These are phyloP conservation scores for Parnassius smintheus DNA, from an alignment of 2,888 invertebrate species.

Conservation along the genomic window DNA sequence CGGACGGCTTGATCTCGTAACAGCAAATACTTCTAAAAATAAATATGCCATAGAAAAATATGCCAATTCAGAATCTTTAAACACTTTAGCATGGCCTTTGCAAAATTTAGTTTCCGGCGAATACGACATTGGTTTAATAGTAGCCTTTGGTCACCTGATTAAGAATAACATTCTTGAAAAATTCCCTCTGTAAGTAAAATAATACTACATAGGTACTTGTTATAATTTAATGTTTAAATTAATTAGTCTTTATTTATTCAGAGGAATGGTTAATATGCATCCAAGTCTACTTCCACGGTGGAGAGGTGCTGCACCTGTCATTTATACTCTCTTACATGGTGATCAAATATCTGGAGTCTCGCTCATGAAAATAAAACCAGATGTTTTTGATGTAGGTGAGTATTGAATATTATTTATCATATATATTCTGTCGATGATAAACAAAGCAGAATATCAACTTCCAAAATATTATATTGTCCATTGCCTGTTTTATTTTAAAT, in stretches of 20 bases:
- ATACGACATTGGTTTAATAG: slow-evolving; percentile 94
- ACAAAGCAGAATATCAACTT: no score
- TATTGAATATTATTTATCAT: neutral
- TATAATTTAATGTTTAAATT: no score
- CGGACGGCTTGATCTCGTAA: slow-evolving; percentile 85
- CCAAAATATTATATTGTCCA: no score
- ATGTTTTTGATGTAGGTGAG: slow-evolving; percentile 89
- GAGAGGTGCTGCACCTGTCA: slow-evolving; percentile 96
- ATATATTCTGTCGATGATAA: no score
- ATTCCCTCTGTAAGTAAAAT: slow-evolving; percentile 88
- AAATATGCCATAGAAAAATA: slow-evolving; percentile 85
- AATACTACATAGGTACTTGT: no score
- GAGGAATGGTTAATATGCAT: slow-evolving; percentile 96
- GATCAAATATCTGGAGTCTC: slow-evolving; percentile 91
- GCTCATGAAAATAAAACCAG: slow-evolving; percentile 92
- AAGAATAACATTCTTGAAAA: slow-evolving; percentile 86
- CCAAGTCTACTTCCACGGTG: slow-evolving; percentile 94
- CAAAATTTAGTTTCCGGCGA: slow-evolving; percentile 56
- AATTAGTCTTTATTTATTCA: slow-evolving; percentile 48
- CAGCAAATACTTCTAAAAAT: slow-evolving; percentile 81
- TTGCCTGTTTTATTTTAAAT: no score
- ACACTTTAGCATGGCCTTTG: slow-evolving; percentile 85
- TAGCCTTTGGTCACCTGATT: slow-evolving; percentile 96
- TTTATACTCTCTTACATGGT: slow-evolving; percentile 91
- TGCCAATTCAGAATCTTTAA: slow-evolving; percentile 82